A percentile compares a stretch with the other conserved stretches of the same genome.
Conservation (phyloP, 92 coral and sea anemone species). For the Pocillopora meandrina region DNA sequence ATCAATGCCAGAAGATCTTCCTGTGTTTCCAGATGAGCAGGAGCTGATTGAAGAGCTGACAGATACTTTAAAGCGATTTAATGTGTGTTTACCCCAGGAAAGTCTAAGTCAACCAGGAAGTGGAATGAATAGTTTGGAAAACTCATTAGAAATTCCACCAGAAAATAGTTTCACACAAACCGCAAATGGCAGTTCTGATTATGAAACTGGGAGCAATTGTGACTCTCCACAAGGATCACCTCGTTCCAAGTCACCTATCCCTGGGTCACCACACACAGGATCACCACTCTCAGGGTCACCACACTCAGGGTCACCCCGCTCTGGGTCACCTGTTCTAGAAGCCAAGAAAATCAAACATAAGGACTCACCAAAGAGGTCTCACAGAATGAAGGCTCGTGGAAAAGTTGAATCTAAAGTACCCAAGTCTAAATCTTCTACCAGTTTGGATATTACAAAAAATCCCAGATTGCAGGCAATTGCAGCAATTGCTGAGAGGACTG, state of each 20-base stretch:
- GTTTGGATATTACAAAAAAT: conserved; percentile 78
- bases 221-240: conserved; percentile 60
- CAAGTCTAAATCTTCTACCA: conserved; percentile 81
- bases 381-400: conserved; percentile 60
- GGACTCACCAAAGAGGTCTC: conserved; percentile 47
- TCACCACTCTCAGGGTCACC: conserved; percentile 40
- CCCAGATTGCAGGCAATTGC: conserved; percentile 93
- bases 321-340: conserved; percentile 40
- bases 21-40: conserved; percentile 90
- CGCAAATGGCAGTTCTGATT: conserved; percentile 62
- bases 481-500: conserved; percentile 94
- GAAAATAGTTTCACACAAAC: conserved; percentile 27
- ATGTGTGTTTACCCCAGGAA: conserved; percentile 47
- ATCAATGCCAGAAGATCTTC: conserved; percentile 89
- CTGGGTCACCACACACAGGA: conserved; percentile 56
- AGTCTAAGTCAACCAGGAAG: conserved; percentile 58
- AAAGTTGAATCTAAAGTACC: conserved; percentile 52
- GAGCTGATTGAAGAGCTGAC: conserved; percentile 82
- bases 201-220: conserved; percentile 72
- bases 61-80: conserved; percentile 76
- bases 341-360: conserved; percentile 51
- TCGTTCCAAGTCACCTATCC: conserved; percentile 53
- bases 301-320: conserved; percentile 28
- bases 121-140: conserved; percentile 65
- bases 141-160: conserved; percentile 64